A percentile compares a stretch with the other conserved stretches of the same genome.
phyloP scores from a whole-genome alignment of 2,797 vertebrate genomes.

The Masticophis lateralis region DNA sequence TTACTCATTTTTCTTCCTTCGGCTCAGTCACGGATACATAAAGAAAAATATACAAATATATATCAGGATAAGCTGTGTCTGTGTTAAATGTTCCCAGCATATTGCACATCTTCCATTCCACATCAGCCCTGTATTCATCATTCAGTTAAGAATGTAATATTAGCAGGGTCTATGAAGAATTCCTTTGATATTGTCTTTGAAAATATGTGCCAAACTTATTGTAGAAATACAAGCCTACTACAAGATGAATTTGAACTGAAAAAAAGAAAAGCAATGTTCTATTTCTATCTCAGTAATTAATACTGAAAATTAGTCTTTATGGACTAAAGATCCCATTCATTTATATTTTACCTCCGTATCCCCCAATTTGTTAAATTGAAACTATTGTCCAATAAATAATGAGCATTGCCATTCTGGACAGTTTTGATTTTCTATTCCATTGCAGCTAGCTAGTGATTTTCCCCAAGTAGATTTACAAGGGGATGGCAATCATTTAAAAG shows the following conservation, averaged over 20 bases:
- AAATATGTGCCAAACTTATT: background rate
- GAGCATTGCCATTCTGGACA: background rate
- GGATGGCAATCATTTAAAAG: slow-evolving; percentile 7
- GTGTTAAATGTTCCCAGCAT: background rate
- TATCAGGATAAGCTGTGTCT: background rate
- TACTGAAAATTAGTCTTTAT: background rate
- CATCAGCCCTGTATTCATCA: background rate
- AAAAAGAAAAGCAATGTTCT: background rate
- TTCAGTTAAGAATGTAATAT: background rate
- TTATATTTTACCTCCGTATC: background rate
- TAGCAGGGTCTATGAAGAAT: background rate
- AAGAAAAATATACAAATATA: background rate
- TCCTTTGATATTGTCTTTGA: background rate
- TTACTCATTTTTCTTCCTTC: background rate
- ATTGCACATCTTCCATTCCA: background rate
- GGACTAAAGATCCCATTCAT: background rate
- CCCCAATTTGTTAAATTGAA: background rate
- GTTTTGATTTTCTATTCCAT: slow-evolving; percentile 15
- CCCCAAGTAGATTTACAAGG: slow-evolving; percentile 35
- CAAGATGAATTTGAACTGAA: background rate
- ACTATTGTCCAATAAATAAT: background rate
- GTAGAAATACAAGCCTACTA: background rate
- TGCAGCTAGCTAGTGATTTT: slow-evolving; percentile 35
- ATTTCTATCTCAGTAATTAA: background rate
- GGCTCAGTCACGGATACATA: background rate